Percentiles rank a stretch among this genome's conserved stretches.
Conservation (phyloP, 2,113 vertebrate species). For the Dendrocopos noguchii region DNA sequence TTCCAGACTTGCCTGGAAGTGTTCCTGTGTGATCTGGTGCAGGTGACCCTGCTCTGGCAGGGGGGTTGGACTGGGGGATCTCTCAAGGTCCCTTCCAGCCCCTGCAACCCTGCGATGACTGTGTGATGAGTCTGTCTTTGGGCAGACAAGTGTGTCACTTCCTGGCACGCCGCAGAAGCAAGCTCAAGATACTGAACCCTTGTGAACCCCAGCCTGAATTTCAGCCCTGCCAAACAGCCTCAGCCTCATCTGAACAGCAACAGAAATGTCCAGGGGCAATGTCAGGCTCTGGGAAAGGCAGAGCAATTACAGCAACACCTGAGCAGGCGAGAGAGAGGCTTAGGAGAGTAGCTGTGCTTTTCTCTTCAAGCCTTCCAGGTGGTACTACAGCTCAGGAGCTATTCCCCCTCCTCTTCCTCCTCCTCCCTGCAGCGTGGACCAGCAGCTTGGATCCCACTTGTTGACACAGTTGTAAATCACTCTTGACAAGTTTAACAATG, state of each 20-base stretch:
- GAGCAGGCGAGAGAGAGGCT: fast-evolving
- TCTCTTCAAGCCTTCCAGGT: neutral
- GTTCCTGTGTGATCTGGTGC: no score
- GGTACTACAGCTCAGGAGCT: fast-evolving
- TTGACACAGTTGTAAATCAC: slow-evolving; percentile 24
- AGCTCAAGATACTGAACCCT: neutral
- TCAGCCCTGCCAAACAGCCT: neutral
- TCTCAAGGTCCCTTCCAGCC: no score
- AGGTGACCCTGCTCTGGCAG: no score
- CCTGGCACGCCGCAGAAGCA: neutral
- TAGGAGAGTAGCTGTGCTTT: neutral
- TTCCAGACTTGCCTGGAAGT: no score
- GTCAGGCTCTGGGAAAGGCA: neutral
- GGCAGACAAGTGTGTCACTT: fast-evolving
- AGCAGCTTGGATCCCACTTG: neutral
- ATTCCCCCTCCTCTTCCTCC: neutral
- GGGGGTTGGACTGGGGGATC: no score
- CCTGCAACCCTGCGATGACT: no score
- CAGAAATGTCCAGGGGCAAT: neutral
- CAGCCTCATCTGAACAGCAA: fast-evolving
- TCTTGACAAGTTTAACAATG: slow-evolving; percentile 12
- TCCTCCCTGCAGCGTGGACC: neutral
- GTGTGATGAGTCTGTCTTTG: neutral
- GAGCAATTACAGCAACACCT: neutral
- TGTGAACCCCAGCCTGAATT: neutral